These are phyloP conservation scores for Diachasma alloeum DNA, from an alignment of 1,140 invertebrate species.

Conservation along the genomic window DNA sequence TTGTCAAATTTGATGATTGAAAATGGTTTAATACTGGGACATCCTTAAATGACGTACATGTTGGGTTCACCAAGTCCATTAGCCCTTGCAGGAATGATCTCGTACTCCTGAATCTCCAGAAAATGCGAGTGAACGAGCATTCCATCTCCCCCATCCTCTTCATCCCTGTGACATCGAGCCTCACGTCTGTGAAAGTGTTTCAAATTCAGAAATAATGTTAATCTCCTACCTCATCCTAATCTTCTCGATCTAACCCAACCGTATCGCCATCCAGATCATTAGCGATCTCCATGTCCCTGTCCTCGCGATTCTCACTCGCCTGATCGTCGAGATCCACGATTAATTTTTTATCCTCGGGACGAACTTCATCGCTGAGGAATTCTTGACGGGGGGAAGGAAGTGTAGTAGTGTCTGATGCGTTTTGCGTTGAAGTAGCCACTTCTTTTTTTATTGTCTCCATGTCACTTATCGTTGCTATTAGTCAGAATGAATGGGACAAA, in stretches of 20 bases:
- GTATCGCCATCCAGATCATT: conserved; percentile 6
- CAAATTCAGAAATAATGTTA: conserved; percentile 18
- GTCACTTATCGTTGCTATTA: too few species aligned
- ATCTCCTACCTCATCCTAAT: conserved; percentile 19
- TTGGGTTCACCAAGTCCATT: neutral
- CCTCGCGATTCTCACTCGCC: neutral
- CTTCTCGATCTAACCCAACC: conserved; percentile 21
- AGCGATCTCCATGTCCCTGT: neutral
- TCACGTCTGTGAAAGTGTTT: conserved; percentile 24
- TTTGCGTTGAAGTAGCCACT: neutral
- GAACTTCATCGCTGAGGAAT: conserved; percentile 27
- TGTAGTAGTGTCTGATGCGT: conserved; percentile 12
- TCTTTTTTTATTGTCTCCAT: conserved; percentile 14
- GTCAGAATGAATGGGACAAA: too few species aligned
- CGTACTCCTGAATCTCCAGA: neutral
- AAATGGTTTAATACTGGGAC: too few species aligned
- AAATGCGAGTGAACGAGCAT: neutral
- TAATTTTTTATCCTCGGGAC: neutral
- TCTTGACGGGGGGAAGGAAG: conserved; percentile 31
- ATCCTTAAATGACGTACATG: neutral
- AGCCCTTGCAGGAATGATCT: neutral
- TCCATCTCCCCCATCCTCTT: neutral
- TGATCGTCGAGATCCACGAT: neutral
- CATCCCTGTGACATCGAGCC: conserved; percentile 21
- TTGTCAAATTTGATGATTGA: too few species aligned